phyloP scores from a whole-genome alignment of 1,140 invertebrate species.

The Parasteatoda tepidariorum region DNA sequence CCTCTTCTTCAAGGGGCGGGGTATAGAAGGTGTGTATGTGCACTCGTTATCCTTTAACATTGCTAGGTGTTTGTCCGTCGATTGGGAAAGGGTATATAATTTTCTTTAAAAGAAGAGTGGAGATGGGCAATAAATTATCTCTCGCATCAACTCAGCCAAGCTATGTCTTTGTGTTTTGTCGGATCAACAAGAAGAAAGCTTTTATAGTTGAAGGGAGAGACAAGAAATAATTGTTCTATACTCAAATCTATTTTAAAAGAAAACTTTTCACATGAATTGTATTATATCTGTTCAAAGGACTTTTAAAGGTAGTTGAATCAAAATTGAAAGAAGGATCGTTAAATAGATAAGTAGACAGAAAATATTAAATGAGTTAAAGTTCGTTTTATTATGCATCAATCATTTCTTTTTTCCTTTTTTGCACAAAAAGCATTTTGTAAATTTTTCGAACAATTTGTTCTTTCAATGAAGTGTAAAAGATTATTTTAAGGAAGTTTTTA shows the following conservation, averaged over 20 bases:
- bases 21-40: not conserved
- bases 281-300: constrained; percentile 46
- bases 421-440: too few relatives aligned
- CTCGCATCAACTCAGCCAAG: constrained; percentile 22
- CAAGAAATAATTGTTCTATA: constrained; percentile 43
- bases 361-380: too few relatives aligned
- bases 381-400: too few relatives aligned
- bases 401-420: too few relatives aligned
- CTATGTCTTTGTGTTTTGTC: constrained; percentile 49
- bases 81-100: constrained; percentile 41
- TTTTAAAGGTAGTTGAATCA: constrained; percentile 12
- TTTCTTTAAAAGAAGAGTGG: constrained; percentile 55
- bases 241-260: constrained; percentile 26
- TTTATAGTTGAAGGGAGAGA: constrained; percentile 25
- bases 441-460: too few relatives aligned
- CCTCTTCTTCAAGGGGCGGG: not conserved
- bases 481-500: too few relatives aligned
- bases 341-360: too few relatives aligned
- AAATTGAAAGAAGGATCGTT: not conserved
- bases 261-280: constrained; percentile 27
- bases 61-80: constrained; percentile 37
- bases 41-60: constrained; percentile 17
- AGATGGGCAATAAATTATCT: constrained; percentile 57
- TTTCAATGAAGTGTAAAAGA: too few relatives aligned
- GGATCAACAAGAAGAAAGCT: constrained; percentile 53